Evolutionary conservation across 2,888 invertebrate species (phyloP).

Genomic region (Cheilosia soror): DNA sequence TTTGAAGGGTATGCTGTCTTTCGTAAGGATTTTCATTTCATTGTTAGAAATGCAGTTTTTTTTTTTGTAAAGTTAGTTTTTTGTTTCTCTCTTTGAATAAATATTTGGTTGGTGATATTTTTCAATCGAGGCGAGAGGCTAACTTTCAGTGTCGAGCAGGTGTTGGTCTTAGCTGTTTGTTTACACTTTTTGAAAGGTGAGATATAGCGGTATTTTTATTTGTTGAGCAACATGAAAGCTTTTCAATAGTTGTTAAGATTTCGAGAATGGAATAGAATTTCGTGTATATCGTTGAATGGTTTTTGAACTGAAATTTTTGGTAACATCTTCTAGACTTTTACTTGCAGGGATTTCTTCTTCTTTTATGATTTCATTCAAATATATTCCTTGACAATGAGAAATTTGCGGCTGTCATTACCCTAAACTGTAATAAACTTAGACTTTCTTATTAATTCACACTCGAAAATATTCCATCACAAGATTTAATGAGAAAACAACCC

Average conservation of each 20-base stretch:
- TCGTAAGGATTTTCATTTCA: conserved; percentile 53
- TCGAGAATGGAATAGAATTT: neutral
- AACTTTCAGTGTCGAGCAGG: conserved; percentile 29
- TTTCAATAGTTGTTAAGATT: too few species aligned
- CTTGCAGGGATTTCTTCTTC: too few species aligned
- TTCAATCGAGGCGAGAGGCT: neutral
- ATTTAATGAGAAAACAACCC: neutral
- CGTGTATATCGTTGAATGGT: too few species aligned
- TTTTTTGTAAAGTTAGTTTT: conserved; percentile 1
- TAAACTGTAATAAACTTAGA: too few species aligned
- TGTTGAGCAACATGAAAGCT: conserved; percentile 5
- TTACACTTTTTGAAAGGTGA: conserved; percentile 19
- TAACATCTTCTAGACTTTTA: too few species aligned
- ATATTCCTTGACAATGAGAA: too few species aligned
- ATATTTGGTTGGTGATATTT: conserved; percentile 48
- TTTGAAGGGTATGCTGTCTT: conserved; percentile 36
- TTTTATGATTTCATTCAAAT: too few species aligned
- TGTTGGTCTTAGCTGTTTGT: conserved; percentile 24
- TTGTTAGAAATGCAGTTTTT: conserved; percentile 36
- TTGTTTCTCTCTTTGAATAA: conserved; percentile 46
- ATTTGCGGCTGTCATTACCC: too few species aligned
- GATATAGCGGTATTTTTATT: conserved; percentile 20
- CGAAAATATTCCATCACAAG: neutral
- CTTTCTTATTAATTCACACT: too few species aligned
- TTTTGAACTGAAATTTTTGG: too few species aligned